Percentiles rank a stretch among this genome's conserved stretches.
phyloP scores from a whole-genome alignment of 2,888 invertebrate genomes.

The Furcula furcula region DNA sequence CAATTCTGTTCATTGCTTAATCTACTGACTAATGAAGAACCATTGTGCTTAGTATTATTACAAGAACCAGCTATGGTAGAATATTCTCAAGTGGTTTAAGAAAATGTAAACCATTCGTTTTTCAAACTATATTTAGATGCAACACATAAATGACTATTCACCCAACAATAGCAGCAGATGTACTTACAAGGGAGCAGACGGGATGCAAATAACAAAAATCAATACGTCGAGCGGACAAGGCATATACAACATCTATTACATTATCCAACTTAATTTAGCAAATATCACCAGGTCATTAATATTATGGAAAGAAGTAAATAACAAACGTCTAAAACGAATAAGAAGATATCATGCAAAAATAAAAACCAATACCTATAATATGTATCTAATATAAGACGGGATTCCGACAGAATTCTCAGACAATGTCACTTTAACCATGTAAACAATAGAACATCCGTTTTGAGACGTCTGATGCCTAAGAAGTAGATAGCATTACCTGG shows the following conservation, averaged over 20 bases:
- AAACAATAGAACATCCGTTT: conserved; percentile 71
- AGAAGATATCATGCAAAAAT: too few species aligned
- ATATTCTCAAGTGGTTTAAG: conserved; percentile 5
- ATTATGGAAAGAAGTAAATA: too few species aligned
- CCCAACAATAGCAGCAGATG: conserved; percentile 72
- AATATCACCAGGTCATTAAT: too few species aligned
- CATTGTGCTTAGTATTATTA: not conserved
- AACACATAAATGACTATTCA: conserved; percentile 53
- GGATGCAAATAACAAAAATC: conserved; percentile 81
- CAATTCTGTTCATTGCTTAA: not conserved
- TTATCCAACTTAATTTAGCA: conserved; percentile 59
- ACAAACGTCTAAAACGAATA: too few species aligned
- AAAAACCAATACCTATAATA: conserved; percentile 14
- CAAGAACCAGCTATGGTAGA: conserved; percentile 5
- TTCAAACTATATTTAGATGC: conserved; percentile 19
- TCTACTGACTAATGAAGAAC: not conserved
- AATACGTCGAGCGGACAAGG: conserved; percentile 63
- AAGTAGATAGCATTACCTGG: conserved; percentile 46
- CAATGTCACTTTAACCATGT: conserved; percentile 43
- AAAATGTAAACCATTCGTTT: not conserved
- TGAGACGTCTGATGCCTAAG: conserved; percentile 56
- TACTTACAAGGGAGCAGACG: conserved; percentile 69
- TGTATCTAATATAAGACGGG: conserved; percentile 21
- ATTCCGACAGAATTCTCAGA: conserved; percentile 61
- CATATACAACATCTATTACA: conserved; percentile 65